Percentiles rank a stretch among this genome's conserved stretches.
phyloP scores from a whole-genome alignment of 2,888 invertebrate genomes.

The Chrysolina oricalcia region DNA sequence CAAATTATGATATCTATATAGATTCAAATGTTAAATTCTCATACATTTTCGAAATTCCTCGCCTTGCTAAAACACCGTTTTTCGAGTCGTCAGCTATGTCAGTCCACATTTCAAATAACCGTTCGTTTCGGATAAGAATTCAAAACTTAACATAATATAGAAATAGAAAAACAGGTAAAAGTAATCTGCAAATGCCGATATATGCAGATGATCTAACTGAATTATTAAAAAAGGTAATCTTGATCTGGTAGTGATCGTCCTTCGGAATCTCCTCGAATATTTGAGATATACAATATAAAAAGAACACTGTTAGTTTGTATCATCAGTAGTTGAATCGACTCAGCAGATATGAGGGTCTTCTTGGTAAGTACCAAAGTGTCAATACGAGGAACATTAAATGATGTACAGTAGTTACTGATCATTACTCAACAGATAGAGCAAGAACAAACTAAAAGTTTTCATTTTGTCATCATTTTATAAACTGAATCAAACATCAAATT shows the following conservation, averaged over 20 bases:
- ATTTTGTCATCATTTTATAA: no score
- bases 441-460: neutral
- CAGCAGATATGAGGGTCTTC: constrained; percentile 34
- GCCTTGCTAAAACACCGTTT: neutral
- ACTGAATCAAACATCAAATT: no score
- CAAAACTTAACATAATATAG: neutral
- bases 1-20: no score
- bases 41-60: neutral
- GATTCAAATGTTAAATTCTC: neutral
- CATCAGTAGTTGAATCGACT: constrained; percentile 31
- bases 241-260: constrained; percentile 26
- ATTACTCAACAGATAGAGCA: neutral
- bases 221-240: constrained; percentile 23
- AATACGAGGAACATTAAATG: neutral
- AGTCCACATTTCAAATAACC: neutral
- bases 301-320: constrained; percentile 5
- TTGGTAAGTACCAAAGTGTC: constrained; percentile 32
- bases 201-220: constrained; percentile 16
- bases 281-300: constrained; percentile 30
- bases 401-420: neutral
- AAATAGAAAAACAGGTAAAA: constrained; percentile 1
- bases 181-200: constrained; percentile 14
- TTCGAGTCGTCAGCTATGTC: neutral
- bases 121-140: neutral
- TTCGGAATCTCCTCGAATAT: constrained; percentile 18